Evolutionary conservation across 2,113 vertebrate genomes (phyloP).

Genomic region (Camelus bactrianus): DNA sequence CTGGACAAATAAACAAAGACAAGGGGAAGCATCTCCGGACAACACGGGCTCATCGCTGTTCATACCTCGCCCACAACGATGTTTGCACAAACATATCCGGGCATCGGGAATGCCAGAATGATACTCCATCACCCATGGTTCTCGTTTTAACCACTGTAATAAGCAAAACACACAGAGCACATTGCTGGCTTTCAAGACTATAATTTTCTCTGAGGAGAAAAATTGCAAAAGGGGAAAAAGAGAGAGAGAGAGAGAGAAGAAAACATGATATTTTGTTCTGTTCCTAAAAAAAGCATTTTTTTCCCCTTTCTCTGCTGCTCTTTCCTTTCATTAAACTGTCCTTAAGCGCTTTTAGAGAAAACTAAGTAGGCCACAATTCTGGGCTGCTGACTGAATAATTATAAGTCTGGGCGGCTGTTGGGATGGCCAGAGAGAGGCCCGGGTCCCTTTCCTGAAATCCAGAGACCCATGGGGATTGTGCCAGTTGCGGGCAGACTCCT

Average conservation of each 20-base stretch:
- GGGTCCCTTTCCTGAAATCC: slow-evolving; percentile 78
- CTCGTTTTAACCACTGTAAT: slow-evolving; percentile 87
- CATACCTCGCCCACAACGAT: slow-evolving; percentile 75
- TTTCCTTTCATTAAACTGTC: slow-evolving; percentile 88
- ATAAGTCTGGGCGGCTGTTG: slow-evolving; percentile 79
- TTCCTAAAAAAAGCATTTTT: slow-evolving; percentile 88
- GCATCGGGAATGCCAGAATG: slow-evolving; percentile 88
- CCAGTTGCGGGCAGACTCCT: slow-evolving; percentile 74
- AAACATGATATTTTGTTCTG: slow-evolving; percentile 85
- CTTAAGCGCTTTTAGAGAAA: slow-evolving; percentile 87
- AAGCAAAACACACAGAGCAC: slow-evolving; percentile 88
- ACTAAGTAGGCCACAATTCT: slow-evolving; percentile 87
- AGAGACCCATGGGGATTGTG: slow-evolving; percentile 76
- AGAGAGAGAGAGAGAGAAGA: slow-evolving; percentile 70
- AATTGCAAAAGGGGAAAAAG: slow-evolving; percentile 81
- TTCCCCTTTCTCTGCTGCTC: slow-evolving; percentile 78
- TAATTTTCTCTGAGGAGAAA: slow-evolving; percentile 90
- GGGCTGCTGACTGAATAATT: slow-evolving; percentile 87
- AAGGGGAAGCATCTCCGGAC: slow-evolving; percentile 67
- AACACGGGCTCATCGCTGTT: slow-evolving; percentile 57
- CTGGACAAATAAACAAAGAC: slow-evolving; percentile 71
- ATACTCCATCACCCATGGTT: slow-evolving; percentile 83
- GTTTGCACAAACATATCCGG: slow-evolving; percentile 83
- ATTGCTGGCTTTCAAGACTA: slow-evolving; percentile 86
- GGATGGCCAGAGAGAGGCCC: slow-evolving; percentile 79